phyloP scores from a whole-genome alignment of 2,113 vertebrate species.

The Lichenostomus cassidix region DNA sequence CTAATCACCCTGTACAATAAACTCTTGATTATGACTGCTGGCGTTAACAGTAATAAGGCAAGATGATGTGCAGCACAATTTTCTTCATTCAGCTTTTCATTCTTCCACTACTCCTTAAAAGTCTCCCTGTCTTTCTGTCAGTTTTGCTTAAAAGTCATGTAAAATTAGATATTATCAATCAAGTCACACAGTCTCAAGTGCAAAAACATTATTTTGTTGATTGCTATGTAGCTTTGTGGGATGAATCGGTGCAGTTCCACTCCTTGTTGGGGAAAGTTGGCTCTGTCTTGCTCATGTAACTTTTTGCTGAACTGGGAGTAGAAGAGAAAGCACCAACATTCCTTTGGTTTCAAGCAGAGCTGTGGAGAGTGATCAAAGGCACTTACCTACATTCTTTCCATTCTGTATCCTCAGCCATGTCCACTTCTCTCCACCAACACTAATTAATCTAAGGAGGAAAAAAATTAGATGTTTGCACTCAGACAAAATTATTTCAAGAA shows the following conservation, averaged over 20 bases:
- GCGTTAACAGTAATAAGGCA: conserved; percentile 79
- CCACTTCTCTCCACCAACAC: conserved; percentile 29
- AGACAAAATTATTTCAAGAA: conserved; percentile 56
- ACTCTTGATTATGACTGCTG: conserved; percentile 83
- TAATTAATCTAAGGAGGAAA: conserved; percentile 40
- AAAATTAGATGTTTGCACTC: conserved; percentile 54
- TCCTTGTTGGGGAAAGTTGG: conserved; percentile 47
- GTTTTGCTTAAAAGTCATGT: conserved; percentile 70
- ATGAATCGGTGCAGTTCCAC: neutral
- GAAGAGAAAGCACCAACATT: neutral
- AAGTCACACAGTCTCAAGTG: conserved; percentile 65
- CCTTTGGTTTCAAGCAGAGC: neutral
- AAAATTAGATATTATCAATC: conserved; percentile 73
- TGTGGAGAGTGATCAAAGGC: neutral
- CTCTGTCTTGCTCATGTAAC: neutral
- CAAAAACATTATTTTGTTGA: conserved; percentile 66
- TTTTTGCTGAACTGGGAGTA: neutral
- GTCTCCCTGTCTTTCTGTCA: conserved; percentile 66
- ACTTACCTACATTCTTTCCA: conserved; percentile 23
- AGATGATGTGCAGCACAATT: conserved; percentile 77
- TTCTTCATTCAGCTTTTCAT: conserved; percentile 79
- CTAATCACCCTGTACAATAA: conserved; percentile 85
- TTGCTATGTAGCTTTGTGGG: conserved; percentile 56
- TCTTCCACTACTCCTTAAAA: conserved; percentile 69
- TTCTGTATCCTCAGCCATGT: neutral